Percentiles rank a stretch among this genome's conserved stretches.
Evolutionary conservation across 2,888 invertebrate species (phyloP).

Genomic region (Zaprionus obscuricornis): DNA sequence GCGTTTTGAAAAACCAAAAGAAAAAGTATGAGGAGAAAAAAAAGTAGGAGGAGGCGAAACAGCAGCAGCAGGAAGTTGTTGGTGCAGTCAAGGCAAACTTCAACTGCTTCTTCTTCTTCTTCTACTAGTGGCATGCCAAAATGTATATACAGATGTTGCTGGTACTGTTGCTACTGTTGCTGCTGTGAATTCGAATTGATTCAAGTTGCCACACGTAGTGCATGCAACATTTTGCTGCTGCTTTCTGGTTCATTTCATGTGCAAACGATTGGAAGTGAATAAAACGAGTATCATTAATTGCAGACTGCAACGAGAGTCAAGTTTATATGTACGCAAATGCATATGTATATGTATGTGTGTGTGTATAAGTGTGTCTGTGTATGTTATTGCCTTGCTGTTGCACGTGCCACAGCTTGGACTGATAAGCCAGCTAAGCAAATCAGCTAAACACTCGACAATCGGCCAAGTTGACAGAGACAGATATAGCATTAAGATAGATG

Average conservation of each 20-base stretch:
- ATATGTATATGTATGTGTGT: slow-evolving; percentile 5
- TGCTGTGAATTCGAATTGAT: too few species aligned
- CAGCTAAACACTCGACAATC: slow-evolving; percentile 8
- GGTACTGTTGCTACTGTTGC: too few species aligned
- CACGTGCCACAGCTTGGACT: too few species aligned
- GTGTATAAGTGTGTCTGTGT: slow-evolving; percentile 7
- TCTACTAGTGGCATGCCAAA: too few species aligned
- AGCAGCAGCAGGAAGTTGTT: too few species aligned
- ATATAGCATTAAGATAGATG: too few species aligned
- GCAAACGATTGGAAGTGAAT: slow-evolving; percentile 70
- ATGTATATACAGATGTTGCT: too few species aligned
- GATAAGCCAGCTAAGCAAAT: slow-evolving; percentile 56
- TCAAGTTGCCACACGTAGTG: slow-evolving; percentile 32
- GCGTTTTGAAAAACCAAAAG: slow-evolving; percentile 6
- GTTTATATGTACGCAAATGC: slow-evolving; percentile 3
- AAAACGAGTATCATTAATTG: slow-evolving; percentile 71
- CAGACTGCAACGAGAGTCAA: slow-evolving; percentile 20
- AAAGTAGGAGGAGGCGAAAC: background rate
- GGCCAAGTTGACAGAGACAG: too few species aligned
- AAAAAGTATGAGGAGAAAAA: slow-evolving; percentile 7
- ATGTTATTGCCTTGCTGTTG: too few species aligned
- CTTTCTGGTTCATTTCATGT: slow-evolving; percentile 72
- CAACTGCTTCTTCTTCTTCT: too few species aligned
- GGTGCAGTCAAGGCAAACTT: too few species aligned
- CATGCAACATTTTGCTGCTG: slow-evolving; percentile 65